Evolutionary conservation across 2,888 invertebrate species (phyloP).

Genomic region (Zaprionus obscuricornis): DNA sequence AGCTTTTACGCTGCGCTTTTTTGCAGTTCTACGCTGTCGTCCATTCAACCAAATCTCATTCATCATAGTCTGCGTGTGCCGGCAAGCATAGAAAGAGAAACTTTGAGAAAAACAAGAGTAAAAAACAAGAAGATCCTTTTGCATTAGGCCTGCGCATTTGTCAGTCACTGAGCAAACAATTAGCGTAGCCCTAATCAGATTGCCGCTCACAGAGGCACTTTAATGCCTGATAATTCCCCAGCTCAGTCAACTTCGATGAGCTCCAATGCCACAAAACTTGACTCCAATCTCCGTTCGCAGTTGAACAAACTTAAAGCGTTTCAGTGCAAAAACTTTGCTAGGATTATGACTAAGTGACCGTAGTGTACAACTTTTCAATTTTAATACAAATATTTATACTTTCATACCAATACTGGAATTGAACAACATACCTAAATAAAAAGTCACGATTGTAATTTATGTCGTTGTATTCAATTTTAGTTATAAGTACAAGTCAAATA

Average conservation of each 20-base stretch:
- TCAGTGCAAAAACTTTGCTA: slow-evolving; percentile 9
- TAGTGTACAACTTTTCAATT: slow-evolving; percentile 57
- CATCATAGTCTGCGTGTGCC: slow-evolving; percentile 50
- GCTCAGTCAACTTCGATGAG: slow-evolving; percentile 21
- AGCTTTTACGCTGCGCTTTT: slow-evolving; percentile 64
- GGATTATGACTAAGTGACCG: slow-evolving; percentile 4
- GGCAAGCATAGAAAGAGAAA: slow-evolving; percentile 18
- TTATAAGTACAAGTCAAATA: too few relatives aligned
- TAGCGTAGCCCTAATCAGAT: slow-evolving; percentile 68
- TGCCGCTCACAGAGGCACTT: slow-evolving; percentile 39
- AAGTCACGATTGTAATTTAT: too few relatives aligned
- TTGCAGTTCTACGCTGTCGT: slow-evolving; percentile 33
- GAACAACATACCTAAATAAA: too few relatives aligned
- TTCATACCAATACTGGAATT: slow-evolving; percentile 20
- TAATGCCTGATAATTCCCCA: slow-evolving; percentile 28
- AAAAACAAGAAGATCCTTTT: slow-evolving; percentile 31
- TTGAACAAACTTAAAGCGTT: slow-evolving; percentile 20
- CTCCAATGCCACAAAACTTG: slow-evolving; percentile 7
- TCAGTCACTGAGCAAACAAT: slow-evolving; percentile 60
- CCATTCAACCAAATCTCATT: slow-evolving; percentile 67
- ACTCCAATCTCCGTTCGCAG: neutral
- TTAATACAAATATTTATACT: slow-evolving; percentile 64
- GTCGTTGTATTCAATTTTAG: too few relatives aligned
- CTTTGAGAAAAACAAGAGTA: neutral
- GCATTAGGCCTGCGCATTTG: slow-evolving; percentile 40